A percentile compares a stretch with the other conserved stretches of the same genome.
Evolutionary conservation across 2,797 vertebrate species (phyloP).

Genomic region (Megalops cyprinoides): DNA sequence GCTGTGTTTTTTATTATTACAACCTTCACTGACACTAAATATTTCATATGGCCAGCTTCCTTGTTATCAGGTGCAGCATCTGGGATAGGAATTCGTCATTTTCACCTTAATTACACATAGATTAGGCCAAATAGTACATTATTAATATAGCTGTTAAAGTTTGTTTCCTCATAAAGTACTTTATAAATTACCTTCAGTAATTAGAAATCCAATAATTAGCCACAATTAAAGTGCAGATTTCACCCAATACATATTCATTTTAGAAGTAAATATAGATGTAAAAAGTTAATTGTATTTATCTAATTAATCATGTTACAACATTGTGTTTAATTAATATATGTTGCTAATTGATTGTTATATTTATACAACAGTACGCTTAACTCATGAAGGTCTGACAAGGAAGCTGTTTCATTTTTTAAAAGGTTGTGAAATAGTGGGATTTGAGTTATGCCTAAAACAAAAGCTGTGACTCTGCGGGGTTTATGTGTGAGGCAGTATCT

Average conservation of each 20-base stretch:
- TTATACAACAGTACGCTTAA: conserved; percentile 78
- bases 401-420: conserved; percentile 71
- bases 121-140: conserved; percentile 86
- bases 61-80: conserved; percentile 85
- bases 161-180: conserved; percentile 87
- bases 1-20: conserved; percentile 85
- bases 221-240: conserved; percentile 77
- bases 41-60: conserved; percentile 88
- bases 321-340: conserved; percentile 71
- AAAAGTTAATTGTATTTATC: conserved; percentile 82
- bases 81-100: conserved; percentile 92
- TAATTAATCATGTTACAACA: conserved; percentile 90
- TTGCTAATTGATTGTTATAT: conserved; percentile 77
- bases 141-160: conserved; percentile 97
- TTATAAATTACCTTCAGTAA: conserved; percentile 89
- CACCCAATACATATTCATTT: conserved; percentile 84
- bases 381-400: conserved; percentile 78
- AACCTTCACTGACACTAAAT: conserved; percentile 92
- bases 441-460: conserved; percentile 84
- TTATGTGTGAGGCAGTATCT: conserved; percentile 35
- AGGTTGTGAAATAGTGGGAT: conserved; percentile 77
- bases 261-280: conserved; percentile 81
- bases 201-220: conserved; percentile 76
- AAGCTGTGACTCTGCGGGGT: conserved; percentile 68
- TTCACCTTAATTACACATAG: conserved; percentile 82